A percentile compares a stretch with the other conserved stretches of the same genome.
Conservation (phyloP, 2,797 vertebrate genomes). For the Bradypodion ventrale region DNA sequence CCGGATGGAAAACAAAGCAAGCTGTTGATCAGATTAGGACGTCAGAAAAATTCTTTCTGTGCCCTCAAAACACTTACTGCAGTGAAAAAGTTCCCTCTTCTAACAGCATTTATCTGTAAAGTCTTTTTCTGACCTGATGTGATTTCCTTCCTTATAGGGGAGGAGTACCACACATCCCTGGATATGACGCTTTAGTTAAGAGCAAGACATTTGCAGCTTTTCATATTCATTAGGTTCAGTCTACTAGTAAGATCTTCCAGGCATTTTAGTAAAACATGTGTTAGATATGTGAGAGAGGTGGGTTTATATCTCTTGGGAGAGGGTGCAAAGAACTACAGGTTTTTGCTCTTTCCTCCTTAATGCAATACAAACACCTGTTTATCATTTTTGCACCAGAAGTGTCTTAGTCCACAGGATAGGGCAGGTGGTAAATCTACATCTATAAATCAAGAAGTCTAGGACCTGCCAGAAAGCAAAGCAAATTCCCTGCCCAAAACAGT, state of each 20-base stretch:
- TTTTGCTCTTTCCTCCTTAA: background rate
- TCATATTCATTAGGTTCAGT: background rate
- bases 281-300: background rate
- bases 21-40: no score
- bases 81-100: no score
- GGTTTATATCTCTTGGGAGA: background rate
- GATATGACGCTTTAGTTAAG: background rate
- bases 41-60: no score
- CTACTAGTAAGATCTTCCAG: background rate
- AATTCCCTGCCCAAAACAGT: background rate
- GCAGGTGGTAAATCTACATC: conserved; percentile 11
- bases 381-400: conserved; percentile 7
- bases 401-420: conserved; percentile 5
- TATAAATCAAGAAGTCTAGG: conserved; percentile 18
- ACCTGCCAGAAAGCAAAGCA: background rate
- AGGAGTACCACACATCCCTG: background rate
- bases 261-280: background rate
- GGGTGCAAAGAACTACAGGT: background rate
- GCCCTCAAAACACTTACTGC: no score
- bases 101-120: no score
- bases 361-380: conserved; percentile 14
- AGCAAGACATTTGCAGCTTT: background rate
- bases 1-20: no score
- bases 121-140: no score
- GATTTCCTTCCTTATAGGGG: background rate